Evolutionary conservation across 2,113 vertebrate species (phyloP).

Genomic region (Crotalus horridus): DNA sequence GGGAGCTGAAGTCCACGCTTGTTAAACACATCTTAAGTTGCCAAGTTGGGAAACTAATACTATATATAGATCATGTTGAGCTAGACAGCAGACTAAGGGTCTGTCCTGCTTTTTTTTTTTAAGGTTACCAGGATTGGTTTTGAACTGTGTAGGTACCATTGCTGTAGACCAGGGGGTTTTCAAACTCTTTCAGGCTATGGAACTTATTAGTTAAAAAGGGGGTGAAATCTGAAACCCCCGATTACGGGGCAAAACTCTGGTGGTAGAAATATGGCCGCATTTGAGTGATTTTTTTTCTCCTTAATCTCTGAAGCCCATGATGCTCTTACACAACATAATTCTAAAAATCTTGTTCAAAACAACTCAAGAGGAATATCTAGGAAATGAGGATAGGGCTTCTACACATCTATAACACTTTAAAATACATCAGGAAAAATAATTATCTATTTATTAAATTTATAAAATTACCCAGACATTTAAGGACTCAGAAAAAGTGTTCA

Average conservation of each 20-base stretch:
- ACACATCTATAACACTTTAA: background rate
- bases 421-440: background rate
- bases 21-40: background rate
- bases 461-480: background rate
- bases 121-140: background rate
- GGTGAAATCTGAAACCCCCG: background rate
- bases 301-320: background rate
- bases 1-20: background rate
- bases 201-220: background rate
- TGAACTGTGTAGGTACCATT: background rate
- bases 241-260: background rate
- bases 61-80: background rate
- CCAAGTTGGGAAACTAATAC: background rate
- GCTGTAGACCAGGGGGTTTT: background rate
- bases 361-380: background rate
- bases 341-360: background rate
- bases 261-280: background rate
- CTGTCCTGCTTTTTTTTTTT: background rate
- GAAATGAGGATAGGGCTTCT: background rate
- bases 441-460: background rate
- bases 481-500: background rate
- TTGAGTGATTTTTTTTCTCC: background rate
- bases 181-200: background rate
- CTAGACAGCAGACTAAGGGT: background rate
- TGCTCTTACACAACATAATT: background rate